Base-by-base conservation (phyloP, 2,113 vertebrate species). In the Aphyosemion australe region DNA sequence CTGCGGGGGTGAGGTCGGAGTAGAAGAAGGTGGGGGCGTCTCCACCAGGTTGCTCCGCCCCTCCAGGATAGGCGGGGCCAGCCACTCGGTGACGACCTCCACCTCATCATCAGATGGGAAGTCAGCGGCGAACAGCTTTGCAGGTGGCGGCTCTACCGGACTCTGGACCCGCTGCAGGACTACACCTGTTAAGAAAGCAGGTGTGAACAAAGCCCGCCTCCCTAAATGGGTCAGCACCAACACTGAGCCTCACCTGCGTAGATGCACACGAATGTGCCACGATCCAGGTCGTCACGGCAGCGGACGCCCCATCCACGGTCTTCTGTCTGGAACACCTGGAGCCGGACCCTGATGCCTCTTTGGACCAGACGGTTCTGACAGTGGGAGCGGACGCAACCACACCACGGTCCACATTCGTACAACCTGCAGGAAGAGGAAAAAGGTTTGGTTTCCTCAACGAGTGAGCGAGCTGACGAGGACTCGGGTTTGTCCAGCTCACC, bases 281-380 rank as follows among this genome's bases (percentile, higher is more conserved):
- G 86, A 81, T 98, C 97, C 1, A 99, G 84, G 85, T 99, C 96
- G 47, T 99, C 96, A 0, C 94, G 90, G 82, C 96, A 97, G 42
- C 97, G 96, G 1, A 99, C 95, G 0, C 94, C 96, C 97, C 96
- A 98, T 65, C 95, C 95, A 0, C 93, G 91, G 66, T 86, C 92
- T 12, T 82, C 83, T 0, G 94, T 95, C 80, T 92, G 93, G 83
- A 96, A 98, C 42, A 99, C 94, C 66, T 99, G 96, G 15, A 99
- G 85, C 11, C 96, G 94, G 21, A 96, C 92, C 46, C 93, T 90
- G 74, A 96, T 90, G 45, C 97, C 97, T 1, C 94, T 92, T 79
- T 99, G 96, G 14, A 97, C 94, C 65, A 98, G 89, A 50, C 95
- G 94, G 89, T 98, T 99, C 90, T 95, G 95, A 89, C 97, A 99